Evolutionary conservation across 2,113 vertebrate genomes (phyloP).

Genomic region (Plecotus auritus): DNA sequence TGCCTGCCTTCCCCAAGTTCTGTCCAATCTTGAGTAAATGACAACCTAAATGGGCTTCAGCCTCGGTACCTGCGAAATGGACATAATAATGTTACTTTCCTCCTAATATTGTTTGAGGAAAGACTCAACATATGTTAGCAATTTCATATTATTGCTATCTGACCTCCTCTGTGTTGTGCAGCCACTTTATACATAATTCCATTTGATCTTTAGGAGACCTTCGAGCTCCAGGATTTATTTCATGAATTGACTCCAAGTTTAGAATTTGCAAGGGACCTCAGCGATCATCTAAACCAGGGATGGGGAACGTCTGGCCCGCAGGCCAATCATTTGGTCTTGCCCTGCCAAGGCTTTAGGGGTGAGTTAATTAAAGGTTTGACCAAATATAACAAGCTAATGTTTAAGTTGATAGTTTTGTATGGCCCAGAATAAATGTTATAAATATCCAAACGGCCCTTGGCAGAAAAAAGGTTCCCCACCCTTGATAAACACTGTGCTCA

Average conservation of each 20-base stretch:
- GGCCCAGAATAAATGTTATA: no score
- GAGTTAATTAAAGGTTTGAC: no score
- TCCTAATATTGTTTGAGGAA: neutral
- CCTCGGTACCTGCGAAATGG: neutral
- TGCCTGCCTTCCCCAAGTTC: neutral
- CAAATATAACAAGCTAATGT: no score
- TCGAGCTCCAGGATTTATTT: neutral
- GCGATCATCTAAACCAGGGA: neutral
- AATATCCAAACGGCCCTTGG: no score
- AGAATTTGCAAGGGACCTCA: neutral
- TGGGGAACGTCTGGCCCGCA: no score
- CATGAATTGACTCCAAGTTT: neutral
- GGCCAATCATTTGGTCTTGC: no score
- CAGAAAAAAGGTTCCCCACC: no score
- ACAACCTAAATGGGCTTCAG: neutral
- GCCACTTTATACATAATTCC: neutral
- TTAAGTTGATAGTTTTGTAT: no score
- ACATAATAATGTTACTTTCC: neutral
- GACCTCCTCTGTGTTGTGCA: neutral
- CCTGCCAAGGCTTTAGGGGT: no score
- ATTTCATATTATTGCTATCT: neutral
- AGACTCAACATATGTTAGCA: neutral
- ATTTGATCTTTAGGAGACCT: neutral
- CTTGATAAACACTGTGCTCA: neutral
- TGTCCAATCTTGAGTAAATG: neutral